Base-by-base conservation (phyloP, 2,113 vertebrate genomes). In the Hydropotes inermis region DNA sequence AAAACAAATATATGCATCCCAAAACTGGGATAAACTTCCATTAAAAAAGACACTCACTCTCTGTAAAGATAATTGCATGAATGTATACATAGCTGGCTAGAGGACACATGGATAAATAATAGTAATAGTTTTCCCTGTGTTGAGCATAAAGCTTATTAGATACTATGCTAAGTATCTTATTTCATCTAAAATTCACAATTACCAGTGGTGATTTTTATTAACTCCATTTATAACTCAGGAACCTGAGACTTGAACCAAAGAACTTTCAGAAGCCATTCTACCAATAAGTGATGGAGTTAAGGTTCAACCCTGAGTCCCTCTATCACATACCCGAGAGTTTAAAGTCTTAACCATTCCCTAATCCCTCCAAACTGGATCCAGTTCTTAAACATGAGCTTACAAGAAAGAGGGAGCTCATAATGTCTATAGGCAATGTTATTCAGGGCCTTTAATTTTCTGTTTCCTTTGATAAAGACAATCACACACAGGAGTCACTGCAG, bases 111-210 rank as follows among this genome's bases (percentile, higher is more conserved):
- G 52, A 23, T 82, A 36, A 64, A 39, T 45, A 88, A 60, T 30
- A 67, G 25, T 19, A 82, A 57, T 74, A 89, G 81, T 28, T n/a
- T n/a, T 1, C 27, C 19, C 58, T 27, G 3, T 82, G 47, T 21
- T 64, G 14, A 76, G 3, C 43, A 67, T 16, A n/a, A 58, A 60
- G 19, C 43, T 81, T 61, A 92, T 43, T 94, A 64, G n/a, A 27
- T 64, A 52, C 57, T 78, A 14, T 47, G 12, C 10, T 52, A 70
- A 87, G 33, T 60, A 19, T 8, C 36, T 92, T 76, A 6, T 54
- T 81, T 87, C 52, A 83, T 78, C 17, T 95, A n/a, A 90, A 98
- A 78, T 94, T 86, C 19, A 92, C 27, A 79, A 15, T 39, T 83
- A 60, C 30, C 57, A 11, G 2, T 19, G 88, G n/a, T 57, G 52